These are phyloP conservation scores for Megalurothrips usitatus DNA, from an alignment of 2,888 invertebrate species.

Conservation along the genomic window DNA sequence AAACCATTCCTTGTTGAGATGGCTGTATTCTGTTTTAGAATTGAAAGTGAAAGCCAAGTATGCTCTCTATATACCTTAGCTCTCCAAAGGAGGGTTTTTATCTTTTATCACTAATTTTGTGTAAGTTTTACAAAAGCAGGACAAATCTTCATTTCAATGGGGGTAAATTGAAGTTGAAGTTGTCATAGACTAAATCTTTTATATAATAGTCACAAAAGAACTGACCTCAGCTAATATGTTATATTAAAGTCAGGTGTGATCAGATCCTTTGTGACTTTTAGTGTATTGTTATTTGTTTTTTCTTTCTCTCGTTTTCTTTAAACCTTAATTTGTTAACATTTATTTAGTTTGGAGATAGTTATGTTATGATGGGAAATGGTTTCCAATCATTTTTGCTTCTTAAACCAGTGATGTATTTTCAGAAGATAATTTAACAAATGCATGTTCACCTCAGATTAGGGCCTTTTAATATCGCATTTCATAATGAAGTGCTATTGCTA, in stretches of 20 bases:
- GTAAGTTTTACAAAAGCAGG: neutral
- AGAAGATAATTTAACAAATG: neutral
- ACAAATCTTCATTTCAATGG: too few relatives aligned
- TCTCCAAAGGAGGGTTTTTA: neutral
- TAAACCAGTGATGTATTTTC: neutral
- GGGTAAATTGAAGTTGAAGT: too few relatives aligned
- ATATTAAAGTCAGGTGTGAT: constrained; percentile 20
- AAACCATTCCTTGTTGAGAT: too few relatives aligned
- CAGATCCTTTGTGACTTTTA: constrained; percentile 19
- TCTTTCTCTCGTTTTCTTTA: neutral
- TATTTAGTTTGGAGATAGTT: neutral
- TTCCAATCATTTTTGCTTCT: neutral
- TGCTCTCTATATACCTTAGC: neutral
- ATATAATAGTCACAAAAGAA: neutral
- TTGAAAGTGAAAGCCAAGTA: neutral
- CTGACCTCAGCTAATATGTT: constrained; percentile 17
- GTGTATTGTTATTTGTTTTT: neutral
- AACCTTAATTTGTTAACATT: neutral
- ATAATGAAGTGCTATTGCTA: too few relatives aligned
- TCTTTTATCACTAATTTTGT: neutral
- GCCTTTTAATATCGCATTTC: too few relatives aligned
- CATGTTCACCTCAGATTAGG: too few relatives aligned
- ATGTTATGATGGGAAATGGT: too few relatives aligned
- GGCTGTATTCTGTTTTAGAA: neutral
- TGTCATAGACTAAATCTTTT: neutral